Base-by-base conservation (phyloP, 2,888 invertebrate species). In the Agrilus cyanescens region DNA sequence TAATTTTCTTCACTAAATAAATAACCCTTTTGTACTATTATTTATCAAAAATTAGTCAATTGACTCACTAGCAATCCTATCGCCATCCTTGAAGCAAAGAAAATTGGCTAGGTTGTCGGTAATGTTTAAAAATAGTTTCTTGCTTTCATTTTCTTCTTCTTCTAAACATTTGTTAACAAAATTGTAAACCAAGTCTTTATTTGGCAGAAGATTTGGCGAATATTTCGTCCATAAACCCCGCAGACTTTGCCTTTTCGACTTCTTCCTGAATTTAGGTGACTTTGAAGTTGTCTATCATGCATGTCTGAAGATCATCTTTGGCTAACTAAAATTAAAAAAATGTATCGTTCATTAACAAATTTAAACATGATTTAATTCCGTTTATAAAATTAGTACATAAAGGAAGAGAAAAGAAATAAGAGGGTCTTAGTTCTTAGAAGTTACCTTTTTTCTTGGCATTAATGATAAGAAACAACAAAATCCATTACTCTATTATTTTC, bases 71-170 rank as follows among this genome's bases (percentile, higher is more conserved):
- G 87, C 86, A 54, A 88, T 82, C 52, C 86, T 76, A 60, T 87
- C 86, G 7, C 87, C 87, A 53, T 85, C 84, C 54, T 86, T 85
- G 56, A 72, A 78, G 58, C 88, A 88, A 16, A 83, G 68, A 58
- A 88, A 88, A 50, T 79, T 75, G 0, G 80, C 67, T 1, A 87
- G 65, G 48, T 82, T 80, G 31, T 80, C 74, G 0, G 84, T 73
- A 31, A 85, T 76, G 50, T 82, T 81, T 57, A 77, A 67, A 0
- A 81, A 61, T 0, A 75, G 74, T 46, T 75, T 72, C 37, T 80
- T 71, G 41, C 74, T 77, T 2, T 72, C 70, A 37, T 70, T 72
- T 56, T 87, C 86, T 1, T 73, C 66, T 0, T 63, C 58, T 0
- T 75, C 71, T 44, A 87, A 65, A 54, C 87, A 88, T 0, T 74